Conservation (phyloP, 2,888 invertebrate species). For the Myopa testacea region DNA sequence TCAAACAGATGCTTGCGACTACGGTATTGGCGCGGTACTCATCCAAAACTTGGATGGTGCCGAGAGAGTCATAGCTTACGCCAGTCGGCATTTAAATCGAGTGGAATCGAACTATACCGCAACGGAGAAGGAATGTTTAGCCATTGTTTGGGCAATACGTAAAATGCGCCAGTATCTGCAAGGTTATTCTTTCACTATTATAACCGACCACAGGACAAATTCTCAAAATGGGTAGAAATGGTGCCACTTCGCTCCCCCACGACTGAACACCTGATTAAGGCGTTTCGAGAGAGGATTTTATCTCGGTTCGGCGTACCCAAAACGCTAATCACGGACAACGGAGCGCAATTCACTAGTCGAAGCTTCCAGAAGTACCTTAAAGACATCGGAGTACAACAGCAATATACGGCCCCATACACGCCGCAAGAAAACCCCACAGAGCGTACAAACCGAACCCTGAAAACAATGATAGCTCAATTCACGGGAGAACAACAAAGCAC, state of each 20-base stretch:
- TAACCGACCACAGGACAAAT: neutral
- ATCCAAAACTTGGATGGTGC: too few relatives aligned
- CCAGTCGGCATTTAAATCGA: too few relatives aligned
- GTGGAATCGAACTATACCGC: neutral
- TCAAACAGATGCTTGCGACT: too few relatives aligned
- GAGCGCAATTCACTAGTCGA: constrained; percentile 22
- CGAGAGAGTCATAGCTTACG: too few relatives aligned
- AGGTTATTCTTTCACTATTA: neutral
- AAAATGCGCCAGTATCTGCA: neutral
- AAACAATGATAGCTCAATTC: constrained; percentile 30
- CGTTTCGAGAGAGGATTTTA: neutral
- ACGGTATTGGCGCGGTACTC: too few relatives aligned
- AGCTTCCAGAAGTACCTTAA: neutral
- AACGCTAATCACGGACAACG: constrained; percentile 17
- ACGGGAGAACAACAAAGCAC: neutral
- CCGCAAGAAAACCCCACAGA: too few relatives aligned
- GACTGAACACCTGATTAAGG: too few relatives aligned
- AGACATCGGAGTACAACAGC: neutral
- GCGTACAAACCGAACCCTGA: too few relatives aligned
- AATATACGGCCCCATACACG: constrained; percentile 31
- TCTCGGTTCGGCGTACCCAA: constrained; percentile 12
- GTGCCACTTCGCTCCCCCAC: too few relatives aligned
- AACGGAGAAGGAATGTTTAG: neutral
- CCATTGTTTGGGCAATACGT: neutral
- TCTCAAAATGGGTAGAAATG: too few relatives aligned